Conservation (phyloP, 1,140 invertebrate genomes). For the Ostrea edulis region DNA sequence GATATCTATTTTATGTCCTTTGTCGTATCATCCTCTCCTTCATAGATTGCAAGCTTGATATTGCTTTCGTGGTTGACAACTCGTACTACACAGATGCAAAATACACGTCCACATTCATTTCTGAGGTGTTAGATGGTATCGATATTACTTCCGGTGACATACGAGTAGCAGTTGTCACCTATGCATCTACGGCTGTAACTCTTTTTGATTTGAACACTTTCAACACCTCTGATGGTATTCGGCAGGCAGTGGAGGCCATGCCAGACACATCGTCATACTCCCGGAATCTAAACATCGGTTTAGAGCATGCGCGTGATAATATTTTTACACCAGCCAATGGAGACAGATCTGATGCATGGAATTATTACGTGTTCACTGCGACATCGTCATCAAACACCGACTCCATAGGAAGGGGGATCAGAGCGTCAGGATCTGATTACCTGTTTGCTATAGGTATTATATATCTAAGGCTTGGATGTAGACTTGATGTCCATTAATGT, state of each 20-base stretch:
- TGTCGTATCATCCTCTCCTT: background rate
- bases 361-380: background rate
- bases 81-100: background rate
- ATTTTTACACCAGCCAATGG: slow-evolving; percentile 7
- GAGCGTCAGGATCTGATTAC: background rate
- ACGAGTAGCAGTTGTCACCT: background rate
- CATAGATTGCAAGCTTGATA: background rate
- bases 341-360: slow-evolving; percentile 8
- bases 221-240: background rate
- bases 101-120: background rate
- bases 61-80: background rate
- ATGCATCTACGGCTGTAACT: background rate
- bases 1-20: no score
- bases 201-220: background rate
- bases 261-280: background rate
- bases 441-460: background rate
- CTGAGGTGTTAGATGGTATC: background rate
- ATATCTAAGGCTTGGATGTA: background rate
- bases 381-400: background rate
- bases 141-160: background rate
- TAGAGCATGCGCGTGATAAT: slow-evolving; percentile 18
- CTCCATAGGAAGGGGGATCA: background rate
- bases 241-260: background rate
- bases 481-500: no score
- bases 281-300: background rate